Evolutionary conservation across 2,888 invertebrate genomes (phyloP), one percentile per base, ranked within the genome.

Genomic region (Lasioglossum lativentre): DNA sequence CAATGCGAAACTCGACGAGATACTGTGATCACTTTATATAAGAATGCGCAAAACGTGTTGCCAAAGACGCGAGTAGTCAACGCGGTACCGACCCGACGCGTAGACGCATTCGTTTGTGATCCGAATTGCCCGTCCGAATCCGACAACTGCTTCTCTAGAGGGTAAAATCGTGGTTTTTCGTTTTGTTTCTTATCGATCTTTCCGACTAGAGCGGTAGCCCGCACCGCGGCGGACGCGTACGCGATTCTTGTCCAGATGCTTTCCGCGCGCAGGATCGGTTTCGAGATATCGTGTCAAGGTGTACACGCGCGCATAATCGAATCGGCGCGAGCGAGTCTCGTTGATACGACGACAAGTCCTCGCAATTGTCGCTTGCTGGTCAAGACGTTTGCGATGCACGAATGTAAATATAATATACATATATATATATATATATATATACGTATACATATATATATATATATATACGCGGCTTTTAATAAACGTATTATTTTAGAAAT

Each of bases 351-450:
- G 56, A 23, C n/a, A 38, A 34, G 8, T 27, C 40, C 38, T 66
- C 72, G 85, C 75, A 71, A 81, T 59, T n/a, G 45, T 70, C 75
- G 91, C 92, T 92, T 91, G 92, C 92, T 91, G 92, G 91, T 86
- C 92, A 87, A 92, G 92, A 88, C 89, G 80, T 78, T 87, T 86
- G 85, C 40, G 59, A 70, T 40, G 59, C 68, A 66, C 38, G 38
- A 52, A 66, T 73, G 63, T 77, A 59, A 71, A 56, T 63, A 63
- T 34, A 56, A 63, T 63, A 63, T 63, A 47, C 23, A 80, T 79
- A 77, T 34, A 42, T 42, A 42, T 19, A 56, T 56, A 23, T 59
- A 27, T 34, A 34, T 66, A 38, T 34, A 66, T 38, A 56, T n/a
- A 71, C 59, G 75, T n/a, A n/a, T n/a, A n/a, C 1, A 42, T 42